These are phyloP conservation scores for Venusia cambrica DNA, from an alignment of 2,888 invertebrate genomes.

Conservation along the genomic window DNA sequence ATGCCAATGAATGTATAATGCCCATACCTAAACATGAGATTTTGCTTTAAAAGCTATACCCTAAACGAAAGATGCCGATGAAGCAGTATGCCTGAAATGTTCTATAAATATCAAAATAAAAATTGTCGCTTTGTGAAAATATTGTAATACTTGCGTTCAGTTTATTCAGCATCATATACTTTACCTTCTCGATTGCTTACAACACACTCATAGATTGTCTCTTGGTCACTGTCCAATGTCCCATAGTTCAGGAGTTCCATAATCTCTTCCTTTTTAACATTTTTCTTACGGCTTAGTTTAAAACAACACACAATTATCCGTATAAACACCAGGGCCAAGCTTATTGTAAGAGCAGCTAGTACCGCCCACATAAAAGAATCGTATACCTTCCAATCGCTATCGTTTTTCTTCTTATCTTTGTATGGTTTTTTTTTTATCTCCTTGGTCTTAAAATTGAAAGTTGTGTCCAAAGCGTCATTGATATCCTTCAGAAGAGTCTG, in stretches of 20 bases:
- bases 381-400: constrained; percentile 42
- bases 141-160: too few relatives aligned
- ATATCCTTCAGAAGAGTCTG: constrained; percentile 75
- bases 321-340: constrained; percentile 31
- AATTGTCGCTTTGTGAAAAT: too few relatives aligned
- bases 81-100: too few relatives aligned
- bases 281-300: constrained; percentile 26
- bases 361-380: constrained; percentile 45
- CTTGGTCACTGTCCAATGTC: constrained; percentile 38
- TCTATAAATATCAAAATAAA: too few relatives aligned
- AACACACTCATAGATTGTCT: constrained; percentile 36
- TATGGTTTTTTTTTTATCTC: constrained; percentile 26
- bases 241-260: constrained; percentile 33
- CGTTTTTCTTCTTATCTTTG: constrained; percentile 24
- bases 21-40: too few relatives aligned
- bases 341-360: constrained; percentile 29
- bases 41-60: too few relatives aligned
- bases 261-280: constrained; percentile 30
- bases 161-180: constrained; percentile 18
- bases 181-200: constrained; percentile 17
- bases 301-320: constrained; percentile 9
- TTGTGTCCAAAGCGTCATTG: constrained; percentile 42
- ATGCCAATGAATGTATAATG: too few relatives aligned
- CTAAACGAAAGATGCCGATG: too few relatives aligned
- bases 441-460: constrained; percentile 23